Percentiles rank a stretch among this genome's conserved stretches.
phyloP scores from a whole-genome alignment of 2,113 vertebrate genomes.

The Paradoxurus hermaphroditus region DNA sequence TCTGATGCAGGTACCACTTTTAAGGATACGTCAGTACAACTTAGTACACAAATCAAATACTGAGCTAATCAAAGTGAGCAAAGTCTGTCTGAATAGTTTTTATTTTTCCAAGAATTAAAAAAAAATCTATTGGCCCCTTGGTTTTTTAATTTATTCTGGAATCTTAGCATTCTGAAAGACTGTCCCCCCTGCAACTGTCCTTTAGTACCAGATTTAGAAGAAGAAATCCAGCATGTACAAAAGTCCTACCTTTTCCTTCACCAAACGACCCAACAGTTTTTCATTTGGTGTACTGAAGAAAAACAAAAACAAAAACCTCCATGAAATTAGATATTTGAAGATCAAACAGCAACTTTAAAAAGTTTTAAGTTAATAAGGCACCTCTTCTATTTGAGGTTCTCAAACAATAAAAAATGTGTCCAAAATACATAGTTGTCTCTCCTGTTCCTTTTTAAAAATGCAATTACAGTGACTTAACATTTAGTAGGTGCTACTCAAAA shows the following conservation, averaged over 20 bases:
- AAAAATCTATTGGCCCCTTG: neutral
- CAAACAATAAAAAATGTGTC: neutral
- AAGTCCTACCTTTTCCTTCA: constrained; percentile 95
- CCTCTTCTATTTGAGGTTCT: constrained; percentile 6
- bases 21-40: neutral
- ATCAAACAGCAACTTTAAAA: neutral
- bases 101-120: neutral
- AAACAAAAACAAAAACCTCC: constrained; percentile 41
- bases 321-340: constrained; percentile 27
- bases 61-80: neutral
- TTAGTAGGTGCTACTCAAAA: neutral
- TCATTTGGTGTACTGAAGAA: constrained; percentile 95
- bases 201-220: constrained; percentile 33
- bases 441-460: neutral
- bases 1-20: neutral
- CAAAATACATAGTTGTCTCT: neutral
- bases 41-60: neutral
- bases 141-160: constrained; percentile 23
- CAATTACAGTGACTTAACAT: neutral
- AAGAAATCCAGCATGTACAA: neutral
- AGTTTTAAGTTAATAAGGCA: neutral
- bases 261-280: constrained; percentile 96
- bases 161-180: neutral
- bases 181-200: neutral
- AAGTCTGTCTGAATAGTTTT: neutral